Evolutionary conservation across 2,888 invertebrate genomes (phyloP).

Genomic region (Cyclophora punctaria): DNA sequence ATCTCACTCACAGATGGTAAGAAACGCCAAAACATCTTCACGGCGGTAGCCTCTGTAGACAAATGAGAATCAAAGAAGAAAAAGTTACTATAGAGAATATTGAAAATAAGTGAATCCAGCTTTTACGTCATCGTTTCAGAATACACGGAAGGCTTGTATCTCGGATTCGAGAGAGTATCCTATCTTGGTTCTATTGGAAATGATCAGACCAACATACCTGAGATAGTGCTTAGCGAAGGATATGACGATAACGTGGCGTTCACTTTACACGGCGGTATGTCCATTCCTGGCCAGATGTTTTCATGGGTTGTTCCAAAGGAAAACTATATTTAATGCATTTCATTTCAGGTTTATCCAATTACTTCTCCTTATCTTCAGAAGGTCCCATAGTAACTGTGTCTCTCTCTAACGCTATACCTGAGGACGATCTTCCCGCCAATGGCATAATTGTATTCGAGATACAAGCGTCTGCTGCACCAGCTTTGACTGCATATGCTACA

Average conservation of each 20-base stretch:
- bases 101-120: too few species aligned
- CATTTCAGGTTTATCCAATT: conserved; percentile 12
- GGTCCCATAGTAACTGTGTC: conserved; percentile 14
- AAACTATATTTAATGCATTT: not conserved
- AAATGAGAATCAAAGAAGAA: too few species aligned
- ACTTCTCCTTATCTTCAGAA: conserved; percentile 5
- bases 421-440: conserved; percentile 15
- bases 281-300: not conserved
- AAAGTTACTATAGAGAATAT: too few species aligned
- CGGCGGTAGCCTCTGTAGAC: too few species aligned
- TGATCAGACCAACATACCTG: conserved; percentile 14
- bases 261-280: conserved; percentile 26
- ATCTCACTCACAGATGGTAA: conserved; percentile 21
- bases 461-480: conserved; percentile 17
- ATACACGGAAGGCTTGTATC: conserved; percentile 8
- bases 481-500: conserved; percentile 22
- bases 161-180: conserved; percentile 23
- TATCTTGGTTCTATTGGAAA: conserved; percentile 25
- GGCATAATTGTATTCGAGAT: conserved; percentile 19
- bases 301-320: too few species aligned
- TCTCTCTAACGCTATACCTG: conserved; percentile 13
- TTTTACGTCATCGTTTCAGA: conserved; percentile 13
- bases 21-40: not conserved
- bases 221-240: conserved; percentile 27
- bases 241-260: conserved; percentile 23